phyloP scores from a whole-genome alignment of 2,888 invertebrate species.

The Cosmia pyralina region DNA sequence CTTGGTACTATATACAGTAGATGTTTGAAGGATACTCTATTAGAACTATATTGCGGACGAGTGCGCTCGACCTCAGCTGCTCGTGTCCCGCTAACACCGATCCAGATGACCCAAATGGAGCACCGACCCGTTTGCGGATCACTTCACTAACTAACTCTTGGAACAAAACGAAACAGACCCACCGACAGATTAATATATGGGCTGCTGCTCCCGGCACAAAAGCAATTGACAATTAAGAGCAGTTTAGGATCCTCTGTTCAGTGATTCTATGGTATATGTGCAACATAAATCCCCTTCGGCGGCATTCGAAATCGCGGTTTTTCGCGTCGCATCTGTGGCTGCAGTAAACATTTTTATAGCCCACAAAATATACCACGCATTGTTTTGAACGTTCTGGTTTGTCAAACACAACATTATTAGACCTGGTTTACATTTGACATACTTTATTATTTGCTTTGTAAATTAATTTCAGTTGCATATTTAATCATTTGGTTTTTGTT shows the following conservation, averaged over 20 bases:
- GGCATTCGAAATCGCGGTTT: slow-evolving; percentile 77
- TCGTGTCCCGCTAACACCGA: slow-evolving; percentile 76
- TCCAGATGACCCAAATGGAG: slow-evolving; percentile 81
- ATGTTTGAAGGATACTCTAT: slow-evolving; percentile 64
- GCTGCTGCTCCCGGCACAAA: slow-evolving; percentile 55
- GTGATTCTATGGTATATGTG: slow-evolving; percentile 69
- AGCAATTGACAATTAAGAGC: slow-evolving; percentile 61
- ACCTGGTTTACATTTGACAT: slow-evolving; percentile 26
- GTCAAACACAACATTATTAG: slow-evolving; percentile 34
- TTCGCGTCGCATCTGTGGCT: slow-evolving; percentile 83
- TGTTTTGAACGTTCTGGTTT: slow-evolving; percentile 67
- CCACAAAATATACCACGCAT: slow-evolving; percentile 78
- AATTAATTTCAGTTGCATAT: slow-evolving; percentile 16
- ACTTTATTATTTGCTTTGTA: slow-evolving; percentile 14
- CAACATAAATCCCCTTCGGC: slow-evolving; percentile 71
- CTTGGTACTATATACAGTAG: slow-evolving; percentile 28
- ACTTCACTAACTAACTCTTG: slow-evolving; percentile 75
- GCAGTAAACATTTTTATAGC: slow-evolving; percentile 82
- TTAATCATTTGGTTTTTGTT: slow-evolving; percentile 6
- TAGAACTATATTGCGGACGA: slow-evolving; percentile 70
- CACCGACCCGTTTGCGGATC: slow-evolving; percentile 78
- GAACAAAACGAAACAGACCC: slow-evolving; percentile 66
- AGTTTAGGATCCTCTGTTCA: slow-evolving; percentile 58
- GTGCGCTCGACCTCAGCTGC: slow-evolving; percentile 70
- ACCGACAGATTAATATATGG: slow-evolving; percentile 62